Evolutionary conservation across 1,140 invertebrate species (phyloP), one percentile per base, ranked within the genome.

Genomic region (Papilio dardanus): DNA sequence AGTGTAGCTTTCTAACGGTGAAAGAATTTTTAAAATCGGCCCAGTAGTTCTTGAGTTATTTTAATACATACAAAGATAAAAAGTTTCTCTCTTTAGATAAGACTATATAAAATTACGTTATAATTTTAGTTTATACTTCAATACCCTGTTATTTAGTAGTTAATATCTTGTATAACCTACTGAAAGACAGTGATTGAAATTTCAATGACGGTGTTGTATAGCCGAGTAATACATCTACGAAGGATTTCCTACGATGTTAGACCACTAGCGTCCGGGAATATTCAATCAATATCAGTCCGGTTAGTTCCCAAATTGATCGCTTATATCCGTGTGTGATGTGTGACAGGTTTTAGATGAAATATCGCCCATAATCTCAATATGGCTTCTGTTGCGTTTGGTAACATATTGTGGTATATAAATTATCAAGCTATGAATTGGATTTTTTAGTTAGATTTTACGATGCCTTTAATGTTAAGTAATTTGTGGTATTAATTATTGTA

Each of bases 231-330:
- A 58, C 54, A 58, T 58, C 54, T 58, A 21, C 54, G 30, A 58
- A n/a, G 54, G 54, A 58, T 58, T 58, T 58, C 54, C 54, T 58
- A 12, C 54, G 54, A 68, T 35, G 33, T 68, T 68, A 21, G 66
- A 37, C 66, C 33, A 68, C 66, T 35, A 40, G 19, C 66, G 66
- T 68, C 33, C 66, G 66, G 19, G 31, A 68, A 68, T 40, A 68
- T 68, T 68, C 66, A 68, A 37, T 68, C 66, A 68, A 68, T 68
- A 68, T 68, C 66, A 37, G 66, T 37, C 66, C 10, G 66, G 66
- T 68, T 68, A 68, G 66, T 68, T 37, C 66, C 35, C 66, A 68
- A 68, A 68, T 68, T 68, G 31, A 37, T 35, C 66, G 33, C 35
- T 58, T 68, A 35, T 68, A 68, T 68, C 40, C 67, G 33, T 35